Evolutionary conservation across 2,113 vertebrate genomes (phyloP).

Genomic region (Clinocottus analis): DNA sequence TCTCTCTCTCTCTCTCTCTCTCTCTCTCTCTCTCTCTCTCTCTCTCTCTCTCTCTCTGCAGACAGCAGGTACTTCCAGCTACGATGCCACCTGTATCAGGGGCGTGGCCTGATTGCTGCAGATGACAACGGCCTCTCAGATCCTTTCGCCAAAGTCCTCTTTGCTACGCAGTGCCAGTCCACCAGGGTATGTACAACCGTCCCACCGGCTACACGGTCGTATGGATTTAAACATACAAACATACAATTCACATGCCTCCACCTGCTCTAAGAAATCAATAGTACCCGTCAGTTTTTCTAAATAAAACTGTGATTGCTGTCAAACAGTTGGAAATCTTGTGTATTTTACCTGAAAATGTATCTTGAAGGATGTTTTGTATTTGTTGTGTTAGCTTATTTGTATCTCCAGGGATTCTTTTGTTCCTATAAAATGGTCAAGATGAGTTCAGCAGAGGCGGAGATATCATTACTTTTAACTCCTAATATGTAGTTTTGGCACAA

Average conservation of each 20-base stretch:
- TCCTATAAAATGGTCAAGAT: too few relatives aligned
- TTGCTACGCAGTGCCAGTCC: slow-evolving; percentile 91
- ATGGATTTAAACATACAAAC: background rate
- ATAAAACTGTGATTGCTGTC: background rate
- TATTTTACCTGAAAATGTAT: background rate
- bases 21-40: background rate
- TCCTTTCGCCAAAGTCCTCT: slow-evolving; percentile 90
- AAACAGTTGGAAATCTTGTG: too few relatives aligned
- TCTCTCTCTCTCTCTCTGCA: slow-evolving; percentile 49
- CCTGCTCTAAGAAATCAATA: background rate
- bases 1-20: background rate
- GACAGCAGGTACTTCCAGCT: slow-evolving; percentile 94
- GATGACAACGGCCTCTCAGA: slow-evolving; percentile 93
- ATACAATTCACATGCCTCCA: background rate
- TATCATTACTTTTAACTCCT: background rate
- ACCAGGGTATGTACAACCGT: slow-evolving; percentile 82
- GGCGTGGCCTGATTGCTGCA: slow-evolving; percentile 89
- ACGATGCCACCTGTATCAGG: slow-evolving; percentile 93
- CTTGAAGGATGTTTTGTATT: background rate
- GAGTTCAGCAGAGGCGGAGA: background rate
- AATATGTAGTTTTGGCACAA: background rate
- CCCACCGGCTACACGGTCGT: background rate
- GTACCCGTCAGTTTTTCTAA: background rate
- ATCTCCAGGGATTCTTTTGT: too few relatives aligned
- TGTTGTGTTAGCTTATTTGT: background rate